Evolutionary conservation across 2,797 vertebrate species (phyloP), one percentile per base, ranked within the genome.

Genomic region (Varecia variegata): DNA sequence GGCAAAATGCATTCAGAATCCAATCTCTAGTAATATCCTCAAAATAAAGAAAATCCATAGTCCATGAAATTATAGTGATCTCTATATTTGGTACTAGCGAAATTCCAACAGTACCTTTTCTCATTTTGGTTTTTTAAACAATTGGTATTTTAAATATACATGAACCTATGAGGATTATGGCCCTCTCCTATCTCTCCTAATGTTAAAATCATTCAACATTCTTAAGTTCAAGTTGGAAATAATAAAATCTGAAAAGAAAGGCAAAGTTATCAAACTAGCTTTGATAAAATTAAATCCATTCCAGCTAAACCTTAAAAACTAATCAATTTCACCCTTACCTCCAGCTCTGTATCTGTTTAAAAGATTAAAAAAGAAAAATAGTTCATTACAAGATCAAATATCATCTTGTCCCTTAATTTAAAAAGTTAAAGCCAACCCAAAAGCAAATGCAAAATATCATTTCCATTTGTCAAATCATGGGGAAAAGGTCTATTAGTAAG

Each of bases 371-470:
- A 90, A 76, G 5, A 94, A 62, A 86, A 90, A 65, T 3, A 91
- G 43, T 54, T 94, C 87, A 89, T 76, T 68, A 84, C 43, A 90
- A 86, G 17, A 20, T 90, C 56, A 95, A 96, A 76, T 60, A 38
- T 11, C 25, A 87, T 35, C 10, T 65, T 54, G 7, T 3, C 20
- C 35, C 21, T 83, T 74, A 90, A 88, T 83, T 93, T 89, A 50
- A 94, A 93, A 93, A 91, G 35, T 65, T 85, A 94, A 90, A 88
- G 35, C 27, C 45, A 81, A 95, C 35, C 47, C 60, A 95, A 93
- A 95, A 96, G 5, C n/a, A 92, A 95, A 71, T 43, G 30, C 15
- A 93, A 95, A 95, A 43, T 88, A 85, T 76, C 40, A 90, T 95
- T 32, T 62, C 40, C 43, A 62, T 23, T 11, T 91, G 30, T 93